Conservation (phyloP, 64 coral and sea anemone genomes). For the Platygyra sinensis region DNA sequence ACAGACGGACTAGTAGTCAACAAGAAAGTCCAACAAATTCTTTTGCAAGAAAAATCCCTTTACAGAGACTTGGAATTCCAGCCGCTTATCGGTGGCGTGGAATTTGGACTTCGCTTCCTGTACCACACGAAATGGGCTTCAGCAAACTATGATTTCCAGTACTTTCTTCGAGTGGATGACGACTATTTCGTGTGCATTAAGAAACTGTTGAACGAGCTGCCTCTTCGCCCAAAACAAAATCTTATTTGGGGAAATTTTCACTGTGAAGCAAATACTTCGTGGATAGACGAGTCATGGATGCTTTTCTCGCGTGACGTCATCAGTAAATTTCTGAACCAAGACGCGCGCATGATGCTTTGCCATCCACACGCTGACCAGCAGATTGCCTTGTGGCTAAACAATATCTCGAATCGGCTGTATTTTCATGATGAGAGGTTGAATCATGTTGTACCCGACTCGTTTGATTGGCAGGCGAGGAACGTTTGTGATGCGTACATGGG, state of each 20-base stretch:
- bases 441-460: neutral
- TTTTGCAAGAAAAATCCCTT: neutral
- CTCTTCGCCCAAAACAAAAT: conserved; percentile 31
- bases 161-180: conserved; percentile 61
- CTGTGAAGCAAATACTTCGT: conserved; percentile 9
- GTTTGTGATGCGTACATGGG: conserved; percentile 46
- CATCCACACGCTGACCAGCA: conserved; percentile 72
- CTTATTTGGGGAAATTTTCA: conserved; percentile 62
- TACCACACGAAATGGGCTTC: conserved; percentile 53
- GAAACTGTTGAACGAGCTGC: conserved; percentile 52
- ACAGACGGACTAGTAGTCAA: conserved; percentile 25
- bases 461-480: neutral
- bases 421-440: conserved; percentile 45
- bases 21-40: neutral
- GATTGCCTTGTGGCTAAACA: conserved; percentile 68
- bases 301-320: conserved; percentile 45
- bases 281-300: conserved; percentile 70
- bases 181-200: conserved; percentile 66
- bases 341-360: conserved; percentile 44
- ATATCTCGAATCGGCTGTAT: conserved; percentile 11
- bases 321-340: conserved; percentile 43
- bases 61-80: conserved; percentile 43
- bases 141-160: conserved; percentile 49
- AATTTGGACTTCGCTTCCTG: conserved; percentile 65
- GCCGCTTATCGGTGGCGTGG: conserved; percentile 40